phyloP scores from a whole-genome alignment of 64 coral and sea anemone species.

The Pocillopora verrucosa region DNA sequence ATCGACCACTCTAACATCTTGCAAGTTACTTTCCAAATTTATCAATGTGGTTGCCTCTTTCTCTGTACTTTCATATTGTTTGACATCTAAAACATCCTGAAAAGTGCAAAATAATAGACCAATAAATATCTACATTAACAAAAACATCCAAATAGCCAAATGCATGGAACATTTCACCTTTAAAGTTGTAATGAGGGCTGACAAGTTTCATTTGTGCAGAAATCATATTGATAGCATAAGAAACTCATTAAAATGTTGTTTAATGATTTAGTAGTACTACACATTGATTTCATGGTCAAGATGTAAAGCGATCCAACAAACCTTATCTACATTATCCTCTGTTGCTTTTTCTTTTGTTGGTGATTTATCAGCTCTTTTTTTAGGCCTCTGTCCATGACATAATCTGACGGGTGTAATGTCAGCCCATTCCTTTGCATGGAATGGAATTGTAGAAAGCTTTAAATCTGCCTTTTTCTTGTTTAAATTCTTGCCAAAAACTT shows the following conservation, averaged over 20 bases:
- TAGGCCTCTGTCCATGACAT: conserved; percentile 87
- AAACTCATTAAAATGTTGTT: no score
- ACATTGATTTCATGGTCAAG: no score
- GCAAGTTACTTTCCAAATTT: neutral
- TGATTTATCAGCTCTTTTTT: neutral
- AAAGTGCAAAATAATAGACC: neutral
- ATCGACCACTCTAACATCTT: conserved; percentile 22
- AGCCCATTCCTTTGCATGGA: conserved; percentile 42
- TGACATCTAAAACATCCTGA: neutral
- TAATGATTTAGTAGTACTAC: no score
- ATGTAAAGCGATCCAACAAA: neutral
- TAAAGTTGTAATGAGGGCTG: no score
- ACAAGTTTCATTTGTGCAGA: no score
- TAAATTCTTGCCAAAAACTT: conserved; percentile 81
- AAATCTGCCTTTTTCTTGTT: conserved; percentile 76
- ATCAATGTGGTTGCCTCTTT: neutral
- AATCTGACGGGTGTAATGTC: conserved; percentile 79
- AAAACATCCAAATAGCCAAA: no score
- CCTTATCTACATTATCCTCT: neutral
- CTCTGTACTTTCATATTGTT: neutral
- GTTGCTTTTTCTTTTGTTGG: neutral
- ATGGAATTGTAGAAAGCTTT: conserved; percentile 12
- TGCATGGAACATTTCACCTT: no score
- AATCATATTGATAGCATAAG: no score
- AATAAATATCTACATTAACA: neutral